Evolutionary conservation across 2,888 invertebrate species (phyloP).

Genomic region (Lamellibrachia satsuma): DNA sequence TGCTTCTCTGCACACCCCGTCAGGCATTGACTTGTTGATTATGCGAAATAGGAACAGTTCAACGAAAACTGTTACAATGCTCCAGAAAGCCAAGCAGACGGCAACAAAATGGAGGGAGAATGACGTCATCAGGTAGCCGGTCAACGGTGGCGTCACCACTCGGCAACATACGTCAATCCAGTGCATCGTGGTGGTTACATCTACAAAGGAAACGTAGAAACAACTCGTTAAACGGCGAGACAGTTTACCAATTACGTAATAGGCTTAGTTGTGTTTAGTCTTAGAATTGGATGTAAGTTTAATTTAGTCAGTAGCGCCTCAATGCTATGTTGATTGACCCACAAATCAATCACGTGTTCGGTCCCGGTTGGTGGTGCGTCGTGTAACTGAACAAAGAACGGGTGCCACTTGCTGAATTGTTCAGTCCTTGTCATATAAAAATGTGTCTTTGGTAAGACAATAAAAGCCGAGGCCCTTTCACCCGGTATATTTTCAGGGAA

Average conservation of each 20-base stretch:
- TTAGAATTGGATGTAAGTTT: too few relatives aligned
- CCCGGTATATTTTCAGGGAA: too few relatives aligned
- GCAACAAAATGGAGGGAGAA: background rate
- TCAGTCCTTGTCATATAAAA: too few relatives aligned
- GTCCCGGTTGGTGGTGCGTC: too few relatives aligned
- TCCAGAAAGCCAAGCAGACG: background rate
- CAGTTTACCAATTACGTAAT: background rate
- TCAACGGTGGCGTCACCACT: slow-evolving; percentile 2
- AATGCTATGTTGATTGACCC: too few relatives aligned
- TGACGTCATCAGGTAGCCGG: background rate
- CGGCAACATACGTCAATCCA: background rate
- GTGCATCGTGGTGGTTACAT: background rate
- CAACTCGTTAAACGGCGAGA: background rate
- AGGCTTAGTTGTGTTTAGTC: too few relatives aligned
- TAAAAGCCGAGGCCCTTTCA: too few relatives aligned
- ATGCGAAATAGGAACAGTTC: background rate
- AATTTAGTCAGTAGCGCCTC: too few relatives aligned
- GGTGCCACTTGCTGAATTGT: too few relatives aligned
- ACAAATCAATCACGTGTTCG: too few relatives aligned
- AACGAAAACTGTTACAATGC: background rate
- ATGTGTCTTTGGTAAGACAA: too few relatives aligned
- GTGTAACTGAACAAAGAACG: too few relatives aligned
- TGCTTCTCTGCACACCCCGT: background rate
- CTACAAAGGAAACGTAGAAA: background rate
- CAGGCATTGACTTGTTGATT: background rate